Base-by-base conservation (phyloP, 2,888 invertebrate species). In the Spicauda simplicius region DNA sequence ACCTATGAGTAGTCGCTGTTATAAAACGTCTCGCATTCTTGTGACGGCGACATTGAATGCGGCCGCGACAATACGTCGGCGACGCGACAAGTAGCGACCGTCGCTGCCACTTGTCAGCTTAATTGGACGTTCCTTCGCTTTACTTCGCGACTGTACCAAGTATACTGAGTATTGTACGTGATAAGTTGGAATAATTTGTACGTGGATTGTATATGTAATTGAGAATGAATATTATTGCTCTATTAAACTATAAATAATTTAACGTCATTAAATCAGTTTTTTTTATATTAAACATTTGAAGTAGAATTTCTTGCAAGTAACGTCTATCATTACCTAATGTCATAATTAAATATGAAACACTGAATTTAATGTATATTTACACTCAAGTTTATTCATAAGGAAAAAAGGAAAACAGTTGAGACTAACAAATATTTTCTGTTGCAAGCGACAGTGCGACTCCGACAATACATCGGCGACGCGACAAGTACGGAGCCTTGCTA, bases 21-120 rank as follows among this genome's bases (percentile, higher is more conserved):
- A 54, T 65, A 37, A 64, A 58, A 64, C 72, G 75, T 62, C 71
- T 75, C 11, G 72, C 75, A 73, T 85, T 81, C 79, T 76, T 68
- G n/a, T 12, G 45, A n/a, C n/a, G 45, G 71, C 77, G 76, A 80
- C 82, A 77, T 83, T 81, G 77, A 82, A 83, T 82, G 79, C 83
- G 82, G 81, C 82, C 78, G 77, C 82, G 80, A 87, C 88, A 87
- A 88, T 86, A 85, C 83, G 84, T 86, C 85, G 79, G 69, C 80
- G 80, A 81, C 82, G 80, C 80, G 83, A 61, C 61, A 67, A 67
- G 60, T 79, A 74, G 71, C 76, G 75, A 71, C 75, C 64, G 66
- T 54, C 54, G 48, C 58, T 55, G 55, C 48, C 45, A 41, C 63
- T 63, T 60, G 45, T 45, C 45, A 45, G 45, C 45, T 45, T 45